These are phyloP conservation scores for Drosophila repleta DNA, from an alignment of 1,140 invertebrate genomes.

Conservation along the genomic window DNA sequence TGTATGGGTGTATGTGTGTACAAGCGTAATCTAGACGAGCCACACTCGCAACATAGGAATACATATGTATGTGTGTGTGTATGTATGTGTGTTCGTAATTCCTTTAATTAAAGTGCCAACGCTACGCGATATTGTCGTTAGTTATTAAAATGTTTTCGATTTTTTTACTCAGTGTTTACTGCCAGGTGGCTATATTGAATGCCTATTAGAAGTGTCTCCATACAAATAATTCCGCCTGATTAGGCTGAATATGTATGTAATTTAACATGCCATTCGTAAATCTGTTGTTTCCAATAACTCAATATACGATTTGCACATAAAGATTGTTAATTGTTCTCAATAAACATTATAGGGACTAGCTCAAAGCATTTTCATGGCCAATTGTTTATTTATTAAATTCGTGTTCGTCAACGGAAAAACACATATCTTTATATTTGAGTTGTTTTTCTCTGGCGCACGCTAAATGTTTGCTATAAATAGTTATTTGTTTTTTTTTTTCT, in stretches of 20 bases:
- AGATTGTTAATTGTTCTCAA: neutral
- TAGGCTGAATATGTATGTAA: neutral
- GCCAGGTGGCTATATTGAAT: conserved; percentile 6
- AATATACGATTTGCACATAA: too few species aligned
- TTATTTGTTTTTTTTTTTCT: conserved; percentile 12
- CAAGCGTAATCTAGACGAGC: conserved; percentile 54
- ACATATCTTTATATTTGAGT: conserved; percentile 27
- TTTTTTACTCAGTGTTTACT: neutral
- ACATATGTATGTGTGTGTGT: neutral
- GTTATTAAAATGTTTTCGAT: conserved; percentile 1
- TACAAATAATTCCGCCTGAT: neutral
- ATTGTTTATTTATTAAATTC: neutral
- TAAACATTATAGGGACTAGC: neutral
- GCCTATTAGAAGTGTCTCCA: neutral
- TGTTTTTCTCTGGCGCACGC: conserved; percentile 15
- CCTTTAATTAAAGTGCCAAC: conserved; percentile 53
- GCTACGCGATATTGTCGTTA: conserved; percentile 32
- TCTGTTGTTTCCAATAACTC: too few species aligned
- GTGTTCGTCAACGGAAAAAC: conserved; percentile 8
- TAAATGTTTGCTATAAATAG: conserved; percentile 40
- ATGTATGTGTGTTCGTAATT: conserved; percentile 23
- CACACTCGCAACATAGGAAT: conserved; percentile 24
- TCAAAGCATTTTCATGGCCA: neutral
- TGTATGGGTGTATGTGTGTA: neutral
- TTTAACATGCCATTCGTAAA: too few species aligned